Conservation (phyloP, 2,888 invertebrate species). For the Mechanitis mazaeus region DNA sequence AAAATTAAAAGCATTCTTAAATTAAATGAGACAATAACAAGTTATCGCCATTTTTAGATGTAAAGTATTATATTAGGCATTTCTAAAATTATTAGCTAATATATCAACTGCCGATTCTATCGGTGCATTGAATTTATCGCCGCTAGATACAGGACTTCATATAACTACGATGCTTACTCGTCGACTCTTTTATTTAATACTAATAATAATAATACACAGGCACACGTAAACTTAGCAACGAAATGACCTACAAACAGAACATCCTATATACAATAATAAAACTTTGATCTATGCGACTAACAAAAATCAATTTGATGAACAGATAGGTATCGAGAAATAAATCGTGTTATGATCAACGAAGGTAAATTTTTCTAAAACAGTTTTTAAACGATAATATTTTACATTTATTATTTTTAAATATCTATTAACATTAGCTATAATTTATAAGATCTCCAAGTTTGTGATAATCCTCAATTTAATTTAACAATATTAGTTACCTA, state of each 20-base stretch:
- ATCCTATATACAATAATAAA: conserved; percentile 61
- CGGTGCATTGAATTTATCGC: conserved; percentile 1
- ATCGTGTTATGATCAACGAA: conserved; percentile 68
- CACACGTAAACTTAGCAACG: conserved; percentile 66
- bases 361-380: conserved; percentile 77
- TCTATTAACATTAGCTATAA: conserved; percentile 75
- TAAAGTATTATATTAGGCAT: conserved; percentile 7
- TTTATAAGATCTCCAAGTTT: conserved; percentile 72
- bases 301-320: conserved; percentile 59
- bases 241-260: conserved; percentile 59
- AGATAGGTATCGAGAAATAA: conserved; percentile 58
- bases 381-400: conserved; percentile 68
- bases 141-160: conserved; percentile 4
- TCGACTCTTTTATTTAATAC: conserved; percentile 46
- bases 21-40: not conserved
- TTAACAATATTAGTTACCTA: conserved; percentile 74
- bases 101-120: conserved; percentile 4
- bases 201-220: conserved; percentile 46
- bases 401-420: conserved; percentile 68
- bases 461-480: conserved; percentile 69
- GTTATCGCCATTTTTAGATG: not conserved
- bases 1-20: not conserved
- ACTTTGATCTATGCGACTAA: conserved; percentile 57
- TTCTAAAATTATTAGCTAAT: conserved; percentile 7
- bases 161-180: conserved; percentile 37